Conservation (phyloP, 2,888 invertebrate species). For the Cabera pusaria region DNA sequence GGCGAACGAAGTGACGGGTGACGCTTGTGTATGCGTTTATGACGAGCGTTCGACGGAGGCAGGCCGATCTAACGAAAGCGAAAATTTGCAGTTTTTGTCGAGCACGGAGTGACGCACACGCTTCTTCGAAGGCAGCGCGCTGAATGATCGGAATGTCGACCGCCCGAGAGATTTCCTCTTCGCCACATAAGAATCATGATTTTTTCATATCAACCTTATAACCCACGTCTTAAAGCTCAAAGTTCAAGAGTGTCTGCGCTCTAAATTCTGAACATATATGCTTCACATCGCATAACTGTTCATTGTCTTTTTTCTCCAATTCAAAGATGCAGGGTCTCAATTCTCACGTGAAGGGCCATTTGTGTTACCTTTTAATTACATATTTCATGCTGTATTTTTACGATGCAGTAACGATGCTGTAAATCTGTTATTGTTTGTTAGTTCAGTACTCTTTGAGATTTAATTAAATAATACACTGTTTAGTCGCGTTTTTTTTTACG, state of each 20-base stretch:
- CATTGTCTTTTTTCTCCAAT: slow-evolving; percentile 24
- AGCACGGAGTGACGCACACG: slow-evolving; percentile 58
- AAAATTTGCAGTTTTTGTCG: slow-evolving; percentile 76
- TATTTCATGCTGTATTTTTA: no score
- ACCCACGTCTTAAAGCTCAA: slow-evolving; percentile 4
- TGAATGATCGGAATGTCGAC: slow-evolving; percentile 56
- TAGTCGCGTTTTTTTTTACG: no score
- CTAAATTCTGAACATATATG: slow-evolving; percentile 22
- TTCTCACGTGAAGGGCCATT: slow-evolving; percentile 14
- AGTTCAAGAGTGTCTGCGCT: slow-evolving; percentile 4
- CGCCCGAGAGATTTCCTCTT: slow-evolving; percentile 42
- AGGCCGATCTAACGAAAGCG: slow-evolving; percentile 67
- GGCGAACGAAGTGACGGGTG: no score
- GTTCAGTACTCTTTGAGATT: no score
- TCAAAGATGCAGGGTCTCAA: slow-evolving; percentile 4
- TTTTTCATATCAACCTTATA: slow-evolving; percentile 10
- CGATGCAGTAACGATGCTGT: no score
- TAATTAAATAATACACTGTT: slow-evolving; percentile 1
- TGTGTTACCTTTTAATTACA: slow-evolving; percentile 1
- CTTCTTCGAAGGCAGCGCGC: slow-evolving; percentile 58
- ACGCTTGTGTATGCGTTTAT: no score
- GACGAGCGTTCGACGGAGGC: slow-evolving; percentile 32
- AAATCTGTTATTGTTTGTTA: no score
- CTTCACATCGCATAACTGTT: slow-evolving; percentile 29
- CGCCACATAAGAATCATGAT: slow-evolving; percentile 3